These are phyloP conservation scores for Archips crataeganus DNA, from an alignment of 2,888 invertebrate genomes.

Conservation along the genomic window DNA sequence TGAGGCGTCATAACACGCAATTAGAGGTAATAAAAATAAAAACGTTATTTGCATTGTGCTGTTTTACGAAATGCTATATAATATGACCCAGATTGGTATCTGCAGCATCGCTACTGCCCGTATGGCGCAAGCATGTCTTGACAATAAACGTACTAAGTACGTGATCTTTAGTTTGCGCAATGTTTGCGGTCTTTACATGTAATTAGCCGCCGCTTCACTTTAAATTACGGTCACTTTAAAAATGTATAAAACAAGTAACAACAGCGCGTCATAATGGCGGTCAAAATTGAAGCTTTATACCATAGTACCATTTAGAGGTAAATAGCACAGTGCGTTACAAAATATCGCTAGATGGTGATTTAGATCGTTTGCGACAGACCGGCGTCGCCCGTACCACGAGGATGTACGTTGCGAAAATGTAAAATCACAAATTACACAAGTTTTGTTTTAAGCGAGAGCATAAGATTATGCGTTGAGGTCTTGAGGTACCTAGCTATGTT, in stretches of 20 bases:
- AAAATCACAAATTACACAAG: constrained; percentile 49
- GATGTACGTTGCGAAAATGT: constrained; percentile 49
- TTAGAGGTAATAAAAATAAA: constrained; percentile 35
- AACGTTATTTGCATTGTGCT: constrained; percentile 65
- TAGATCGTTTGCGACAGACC: constrained; percentile 47
- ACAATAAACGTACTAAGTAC: constrained; percentile 65
- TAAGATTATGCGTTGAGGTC: constrained; percentile 37
- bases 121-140: constrained; percentile 55
- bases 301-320: constrained; percentile 33
- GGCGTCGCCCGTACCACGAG: constrained; percentile 35
- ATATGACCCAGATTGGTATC: constrained; percentile 74
- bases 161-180: constrained; percentile 74
- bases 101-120: constrained; percentile 57
- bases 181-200: constrained; percentile 25
- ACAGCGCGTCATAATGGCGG: constrained; percentile 23
- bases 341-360: constrained; percentile 45
- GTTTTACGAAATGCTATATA: constrained; percentile 78
- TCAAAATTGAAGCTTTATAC: constrained; percentile 28
- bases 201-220: constrained; percentile 24
- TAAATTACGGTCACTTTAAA: constrained; percentile 13
- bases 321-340: constrained; percentile 51
- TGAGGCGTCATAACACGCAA: constrained; percentile 45
- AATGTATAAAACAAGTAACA: constrained; percentile 18
- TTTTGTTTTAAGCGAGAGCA: constrained; percentile 44
- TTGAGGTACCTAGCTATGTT: constrained; percentile 10